Evolutionary conservation across 2,113 vertebrate genomes (phyloP), one percentile per base, ranked within the genome.

Genomic region (Mungos mungo): DNA sequence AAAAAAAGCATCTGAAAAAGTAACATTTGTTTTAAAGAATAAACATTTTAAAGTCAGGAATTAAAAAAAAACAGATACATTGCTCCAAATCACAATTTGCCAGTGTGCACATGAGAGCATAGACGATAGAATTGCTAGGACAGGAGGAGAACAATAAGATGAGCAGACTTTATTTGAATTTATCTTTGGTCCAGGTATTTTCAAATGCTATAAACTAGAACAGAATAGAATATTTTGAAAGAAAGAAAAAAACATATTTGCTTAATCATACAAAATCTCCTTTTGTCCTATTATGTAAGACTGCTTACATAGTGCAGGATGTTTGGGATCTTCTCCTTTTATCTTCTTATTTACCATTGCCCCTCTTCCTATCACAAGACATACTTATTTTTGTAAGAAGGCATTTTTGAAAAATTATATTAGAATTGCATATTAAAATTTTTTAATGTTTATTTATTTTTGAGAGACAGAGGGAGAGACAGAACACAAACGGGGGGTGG

Each of bases 131-230:
- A 38, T 52, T 74, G 35, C n/a, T 63, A 72, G 31, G 31, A 25
- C 60, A 27, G 41, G 68, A 83, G 13, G 45, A 82, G 38, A 19
- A 27, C 33, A 52, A 65, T 90, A 47, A 79, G 31, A 50, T 15
- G 63, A 87, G 65, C 41, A 88, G 21, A 57, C 52, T 93, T 93
- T 95, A 76, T 83, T 87, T 79, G 45, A 88, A 54, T 76, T 81
- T 74, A 50, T 31, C 63, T 90, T 93, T 57, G 68, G 31, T 33
- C 50, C 33, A 88, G 27, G 14, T 45, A 68, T 92, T 47, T 45
- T 74, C 80, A 77, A 76, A 27, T 38, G n/a, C 15, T 71, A 63
- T 47, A 68, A 65, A 72, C 5, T 47, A 19, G 15, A 93, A 74
- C 13, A 68, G 29, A 88, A 89, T 65, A 93, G 54, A 52, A 21